These are phyloP conservation scores for Sphaeridia pumilis DNA, from an alignment of 2,888 invertebrate species.

Conservation along the genomic window DNA sequence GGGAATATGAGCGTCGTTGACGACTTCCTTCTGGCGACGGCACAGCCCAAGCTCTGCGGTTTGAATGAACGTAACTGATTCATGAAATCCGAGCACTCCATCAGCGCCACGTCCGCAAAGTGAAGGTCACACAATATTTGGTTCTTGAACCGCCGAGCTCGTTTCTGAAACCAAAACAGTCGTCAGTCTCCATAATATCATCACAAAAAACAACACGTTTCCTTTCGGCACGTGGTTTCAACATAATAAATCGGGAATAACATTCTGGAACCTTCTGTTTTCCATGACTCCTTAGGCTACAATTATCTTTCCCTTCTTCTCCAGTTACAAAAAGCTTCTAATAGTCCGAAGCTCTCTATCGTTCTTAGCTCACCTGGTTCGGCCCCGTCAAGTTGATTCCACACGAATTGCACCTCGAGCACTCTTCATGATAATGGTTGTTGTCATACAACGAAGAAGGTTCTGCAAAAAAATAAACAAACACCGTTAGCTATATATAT, in stretches of 20 bases:
- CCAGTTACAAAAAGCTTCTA: too few relatives aligned
- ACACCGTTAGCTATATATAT: too few relatives aligned
- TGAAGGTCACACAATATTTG: slow-evolving; percentile 92
- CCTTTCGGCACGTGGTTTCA: too few relatives aligned
- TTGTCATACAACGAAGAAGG: slow-evolving; percentile 85
- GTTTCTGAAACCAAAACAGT: slow-evolving; percentile 43
- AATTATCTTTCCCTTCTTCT: too few relatives aligned
- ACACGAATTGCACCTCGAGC: slow-evolving; percentile 90
- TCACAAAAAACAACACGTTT: too few relatives aligned
- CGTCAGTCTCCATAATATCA: not conserved
- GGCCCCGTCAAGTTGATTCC: slow-evolving; percentile 84
- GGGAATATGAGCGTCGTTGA: slow-evolving; percentile 90
- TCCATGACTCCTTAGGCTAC: too few relatives aligned
- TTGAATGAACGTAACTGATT: slow-evolving; percentile 91
- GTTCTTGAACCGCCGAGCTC: slow-evolving; percentile 57
- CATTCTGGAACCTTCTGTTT: too few relatives aligned
- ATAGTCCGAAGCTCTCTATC: too few relatives aligned
- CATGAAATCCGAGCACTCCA: slow-evolving; percentile 96
- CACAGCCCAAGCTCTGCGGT: slow-evolving; percentile 88
- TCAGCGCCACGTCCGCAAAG: slow-evolving; percentile 90
- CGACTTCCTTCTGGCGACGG: slow-evolving; percentile 82
- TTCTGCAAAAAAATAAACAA: slow-evolving; percentile 49
- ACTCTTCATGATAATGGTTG: slow-evolving; percentile 95
- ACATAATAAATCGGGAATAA: too few relatives aligned
- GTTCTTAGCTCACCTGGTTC: slow-evolving; percentile 45